Evolutionary conservation across 2,113 vertebrate genomes (phyloP), one percentile per base, ranked within the genome.

Genomic region (Forbesichthys agassizii): DNA sequence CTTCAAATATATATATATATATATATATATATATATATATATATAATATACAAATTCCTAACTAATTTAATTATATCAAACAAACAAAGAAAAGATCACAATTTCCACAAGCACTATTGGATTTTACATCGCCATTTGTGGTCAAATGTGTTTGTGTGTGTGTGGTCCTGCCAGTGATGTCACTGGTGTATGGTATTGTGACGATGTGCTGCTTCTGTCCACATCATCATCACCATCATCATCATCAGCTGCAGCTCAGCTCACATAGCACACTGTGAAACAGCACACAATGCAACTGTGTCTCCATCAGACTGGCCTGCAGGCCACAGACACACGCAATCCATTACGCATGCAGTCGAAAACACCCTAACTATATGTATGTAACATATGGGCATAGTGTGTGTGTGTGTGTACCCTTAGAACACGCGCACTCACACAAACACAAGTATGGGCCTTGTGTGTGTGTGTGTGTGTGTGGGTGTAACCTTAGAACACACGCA

Each of bases 201-300:
- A 91, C 90, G 80, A 88, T 77, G 73, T 61, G 78, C 88, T 90
- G 87, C 87, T 92, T 89, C 27, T 27, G 27, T 27, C 27, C 27
- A 27, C 27, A 27, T 27, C 27, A 27, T 27, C 27, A 27, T 27
- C 27, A 2, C 2, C 27, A 27, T 27, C 27, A 27, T 27, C 86
- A 90, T 90, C 89, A 92, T 81, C 84, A 83, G 86, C 89, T 89
- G 88, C 88, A 91, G 88, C 87, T 88, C 85, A 82, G 80, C 82
- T 89, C 87, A 86, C 80, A 84, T 85, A 84, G 81, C 86, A 90
- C 88, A 90, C 78, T 83, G 84, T 87, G 87, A 87, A 81, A 90
- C 81, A 88, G 83, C 72, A 73, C 77, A 88, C 89, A 89, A 91
- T 88, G 88, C 88, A 92, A 90, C 76, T 83, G 88, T 86, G 84